Conservation (phyloP, 2,888 invertebrate genomes). For the Syrista parreyssii region DNA sequence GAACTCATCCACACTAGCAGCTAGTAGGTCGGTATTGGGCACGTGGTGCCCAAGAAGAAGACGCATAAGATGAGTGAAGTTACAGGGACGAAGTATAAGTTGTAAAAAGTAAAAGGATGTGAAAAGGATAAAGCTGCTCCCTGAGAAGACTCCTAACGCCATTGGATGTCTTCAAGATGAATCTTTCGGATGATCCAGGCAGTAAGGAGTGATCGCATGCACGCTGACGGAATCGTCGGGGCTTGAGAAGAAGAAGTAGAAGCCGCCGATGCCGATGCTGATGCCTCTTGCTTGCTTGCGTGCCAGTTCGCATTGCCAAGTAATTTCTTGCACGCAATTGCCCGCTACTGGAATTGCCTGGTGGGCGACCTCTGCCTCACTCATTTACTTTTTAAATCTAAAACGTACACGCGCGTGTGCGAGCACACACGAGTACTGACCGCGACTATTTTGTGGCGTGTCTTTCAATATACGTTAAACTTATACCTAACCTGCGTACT, state of each 20-base stretch:
- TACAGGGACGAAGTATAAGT: neutral
- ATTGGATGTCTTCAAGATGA: constrained; percentile 4
- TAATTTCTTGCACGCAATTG: constrained; percentile 65
- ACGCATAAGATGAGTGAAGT: neutral
- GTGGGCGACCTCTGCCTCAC: constrained; percentile 59
- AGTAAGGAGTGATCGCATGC: constrained; percentile 41
- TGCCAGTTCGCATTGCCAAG: constrained; percentile 56
- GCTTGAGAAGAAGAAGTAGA: constrained; percentile 27
- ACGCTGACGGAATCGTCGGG: constrained; percentile 48
- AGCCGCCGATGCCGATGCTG: neutral
- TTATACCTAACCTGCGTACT: constrained; percentile 28
- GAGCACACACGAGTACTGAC: neutral
- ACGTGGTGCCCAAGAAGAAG: neutral
- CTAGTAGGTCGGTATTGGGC: neutral
- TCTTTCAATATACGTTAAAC: neutral
- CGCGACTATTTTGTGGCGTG: neutral
- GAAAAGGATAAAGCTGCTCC: neutral
- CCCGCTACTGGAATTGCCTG: constrained; percentile 63
- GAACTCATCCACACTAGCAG: neutral
- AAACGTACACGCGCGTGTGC: constrained; percentile 27
- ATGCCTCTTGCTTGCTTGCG: constrained; percentile 45
- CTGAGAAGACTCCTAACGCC: neutral
- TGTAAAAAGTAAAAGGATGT: neutral
- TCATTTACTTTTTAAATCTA: constrained; percentile 60
- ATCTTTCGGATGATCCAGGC: constrained; percentile 1